Evolutionary conservation across 2,888 invertebrate genomes (phyloP), one percentile per base, ranked within the genome.

Genomic region (Drosophila heteroneura): DNA sequence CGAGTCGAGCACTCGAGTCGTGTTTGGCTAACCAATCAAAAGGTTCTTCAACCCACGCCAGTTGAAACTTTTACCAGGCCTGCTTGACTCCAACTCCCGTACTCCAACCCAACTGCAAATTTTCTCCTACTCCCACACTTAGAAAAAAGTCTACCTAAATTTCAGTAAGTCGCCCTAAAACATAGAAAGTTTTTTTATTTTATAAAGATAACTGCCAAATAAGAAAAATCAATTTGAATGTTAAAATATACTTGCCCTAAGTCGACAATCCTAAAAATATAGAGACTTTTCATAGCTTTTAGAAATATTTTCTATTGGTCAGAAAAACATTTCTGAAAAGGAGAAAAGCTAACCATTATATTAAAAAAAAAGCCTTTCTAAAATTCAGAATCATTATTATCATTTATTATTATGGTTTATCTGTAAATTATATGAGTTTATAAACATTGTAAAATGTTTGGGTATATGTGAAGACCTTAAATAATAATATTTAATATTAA

Each of bases 1-100:
- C 47, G 47, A 47, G 26, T 2, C 26, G 16, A 22, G 53, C 58
- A 49, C 53, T 57, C 52, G 49, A 70, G 74, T 88, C 83, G 90
- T 90, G 84, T 89, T 71, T 86, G 52, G 72, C 76, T 52, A 84
- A 81, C 91, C 91, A 91, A 89, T 91, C 91, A 91, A 89, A 91
- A 91, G 88, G 91, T 91, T 91, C 87, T 91, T 89, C 88, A 90
- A 84, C 91, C 79, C 85, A 39, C 26, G 41, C 59, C 62, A 62
- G 41, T 51, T 39, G 28, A 28, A 58, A 33, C 16, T 33, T 37
- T 59, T 59, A 57, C 51, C 58, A 61, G 56, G 54, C 61, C 64
- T 41, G 65, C 53, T 33, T 64, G 59, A 49, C 35, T 58, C 30
- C 35, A 35, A 41, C 52, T 61, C 30, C 52, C 47, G 22, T 22